These are phyloP conservation scores for Phycodurus eques DNA, from an alignment of 2,113 vertebrate species.

Conservation along the genomic window DNA sequence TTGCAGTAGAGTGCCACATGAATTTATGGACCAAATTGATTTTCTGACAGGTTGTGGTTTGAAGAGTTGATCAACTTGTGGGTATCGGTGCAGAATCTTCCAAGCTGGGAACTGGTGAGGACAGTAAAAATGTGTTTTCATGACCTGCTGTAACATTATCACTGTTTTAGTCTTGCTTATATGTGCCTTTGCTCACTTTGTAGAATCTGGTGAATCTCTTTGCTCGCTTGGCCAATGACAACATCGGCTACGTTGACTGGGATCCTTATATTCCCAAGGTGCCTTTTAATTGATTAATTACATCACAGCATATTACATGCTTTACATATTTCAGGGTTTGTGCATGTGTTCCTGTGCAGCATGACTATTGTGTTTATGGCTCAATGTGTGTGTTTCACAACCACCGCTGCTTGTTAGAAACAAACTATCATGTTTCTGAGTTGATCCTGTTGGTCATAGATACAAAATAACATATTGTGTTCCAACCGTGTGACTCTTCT, in stretches of 20 bases:
- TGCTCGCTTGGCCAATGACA: conserved; percentile 92
- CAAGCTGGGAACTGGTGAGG: conserved; percentile 97
- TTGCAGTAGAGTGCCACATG: not conserved
- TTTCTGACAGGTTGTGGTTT: conserved; percentile 88
- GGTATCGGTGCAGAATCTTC: conserved; percentile 96
- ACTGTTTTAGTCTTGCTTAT: conserved; percentile 20
- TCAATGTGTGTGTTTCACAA: conserved; percentile 32
- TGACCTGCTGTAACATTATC: not conserved
- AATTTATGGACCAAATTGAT: conserved; percentile 10
- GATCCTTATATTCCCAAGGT: conserved; percentile 97
- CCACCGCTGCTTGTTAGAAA: conserved; percentile 28
- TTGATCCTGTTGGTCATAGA: conserved; percentile 25
- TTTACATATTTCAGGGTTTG: conserved; percentile 16
- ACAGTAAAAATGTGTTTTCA: not conserved
- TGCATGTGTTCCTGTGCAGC: conserved; percentile 8
- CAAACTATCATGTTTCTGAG: conserved; percentile 55
- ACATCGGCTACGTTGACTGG: conserved; percentile 98
- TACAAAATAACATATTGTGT: conserved; percentile 9
- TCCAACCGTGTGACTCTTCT: not conserved
- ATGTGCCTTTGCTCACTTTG: conserved; percentile 25
- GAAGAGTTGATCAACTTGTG: conserved; percentile 93
- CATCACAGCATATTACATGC: conserved; percentile 13
- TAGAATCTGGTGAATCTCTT: conserved; percentile 96
- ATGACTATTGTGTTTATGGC: conserved; percentile 4
- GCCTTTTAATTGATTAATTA: conserved; percentile 22